Evolutionary conservation across 2,888 invertebrate species (phyloP), one percentile per base, ranked within the genome.

Genomic region (Pachymerium ferrugineum): DNA sequence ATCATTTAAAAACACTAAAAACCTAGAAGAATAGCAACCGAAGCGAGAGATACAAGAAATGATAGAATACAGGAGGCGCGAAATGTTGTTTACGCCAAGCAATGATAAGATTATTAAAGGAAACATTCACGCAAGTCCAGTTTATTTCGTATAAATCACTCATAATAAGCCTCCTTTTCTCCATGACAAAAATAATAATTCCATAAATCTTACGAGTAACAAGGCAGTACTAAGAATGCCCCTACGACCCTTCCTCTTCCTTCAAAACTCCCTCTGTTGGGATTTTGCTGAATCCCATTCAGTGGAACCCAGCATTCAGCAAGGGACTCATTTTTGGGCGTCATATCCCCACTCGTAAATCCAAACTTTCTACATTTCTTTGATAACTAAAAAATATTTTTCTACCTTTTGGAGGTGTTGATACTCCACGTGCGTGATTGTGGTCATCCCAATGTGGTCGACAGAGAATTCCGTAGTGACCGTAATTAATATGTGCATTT

Each of bases 151-250:
- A 54, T 54, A 54, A 54, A 54, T 54, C 47, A 54, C 47, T 22
- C 22, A 19, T 54, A 54, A 54, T 54, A 54, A 19, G 47, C n/a
- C 22, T 10, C 47, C 47, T 54, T 54, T 54, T 54, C 47, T 19
- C 22, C 47, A 22, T 54, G 47, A 54, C 47, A 54, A 54, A 54
- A 54, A 54, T 54, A 54, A 54, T 22, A 54, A 54, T 54, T 54
- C 47, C 47, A 54, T 54, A 54, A 54, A 54, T 54, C 47, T 54
- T 54, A 54, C 22, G 19, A 6, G n/a, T 22, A 54, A 19, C 19
- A 54, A 22, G 10, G 16, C 16, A 54, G 47, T 54, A n/a, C n/a
- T n/a, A n/a, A n/a, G n/a, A 22, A 54, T 22, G 47, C 10, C 47
- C 47, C 47, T 54, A 10, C 47, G 47, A 54, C 47, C 47, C 22